These are phyloP conservation scores for Pogonomyrmex barbatus DNA, from an alignment of 1,140 invertebrate species.

Conservation along the genomic window DNA sequence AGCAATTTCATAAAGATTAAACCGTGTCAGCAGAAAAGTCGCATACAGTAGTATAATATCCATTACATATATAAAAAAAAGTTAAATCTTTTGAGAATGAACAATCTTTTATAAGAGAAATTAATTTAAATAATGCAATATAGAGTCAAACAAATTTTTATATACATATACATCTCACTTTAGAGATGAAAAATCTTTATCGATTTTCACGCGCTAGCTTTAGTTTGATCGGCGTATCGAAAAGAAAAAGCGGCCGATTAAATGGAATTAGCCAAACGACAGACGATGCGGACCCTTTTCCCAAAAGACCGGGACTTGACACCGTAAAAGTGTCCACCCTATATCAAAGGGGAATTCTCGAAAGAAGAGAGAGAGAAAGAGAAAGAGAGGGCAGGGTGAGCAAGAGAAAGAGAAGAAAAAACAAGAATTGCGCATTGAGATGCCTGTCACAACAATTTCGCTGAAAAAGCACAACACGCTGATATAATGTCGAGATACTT, in stretches of 20 bases:
- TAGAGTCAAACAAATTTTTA: not conserved
- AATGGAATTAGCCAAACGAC: conserved; percentile 73
- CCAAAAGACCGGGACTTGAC: conserved; percentile 77
- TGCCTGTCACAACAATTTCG: conserved; percentile 82
- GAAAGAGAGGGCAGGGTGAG: conserved; percentile 27
- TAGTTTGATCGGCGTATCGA: conserved; percentile 57
- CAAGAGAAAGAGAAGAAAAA: not conserved
- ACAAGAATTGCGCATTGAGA: conserved; percentile 73
- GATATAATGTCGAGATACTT: conserved; percentile 71
- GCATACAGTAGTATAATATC: not conserved
- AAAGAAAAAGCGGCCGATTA: conserved; percentile 76
- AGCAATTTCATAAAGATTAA: conserved; percentile 20
- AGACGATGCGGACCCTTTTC: conserved; percentile 71
- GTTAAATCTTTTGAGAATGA: not conserved
- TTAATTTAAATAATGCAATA: not conserved
- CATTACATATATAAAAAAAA: not conserved
- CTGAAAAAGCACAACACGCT: conserved; percentile 77
- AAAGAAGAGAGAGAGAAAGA: conserved; percentile 42
- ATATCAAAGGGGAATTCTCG: conserved; percentile 63
- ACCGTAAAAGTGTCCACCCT: conserved; percentile 77
- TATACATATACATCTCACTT: not conserved
- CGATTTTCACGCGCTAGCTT: conserved; percentile 63
- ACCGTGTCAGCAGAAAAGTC: not conserved
- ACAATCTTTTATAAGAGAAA: not conserved
- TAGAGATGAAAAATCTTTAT: conserved; percentile 41